phyloP scores from a whole-genome alignment of 2,797 vertebrate species.

The Tarsius wallacei region DNA sequence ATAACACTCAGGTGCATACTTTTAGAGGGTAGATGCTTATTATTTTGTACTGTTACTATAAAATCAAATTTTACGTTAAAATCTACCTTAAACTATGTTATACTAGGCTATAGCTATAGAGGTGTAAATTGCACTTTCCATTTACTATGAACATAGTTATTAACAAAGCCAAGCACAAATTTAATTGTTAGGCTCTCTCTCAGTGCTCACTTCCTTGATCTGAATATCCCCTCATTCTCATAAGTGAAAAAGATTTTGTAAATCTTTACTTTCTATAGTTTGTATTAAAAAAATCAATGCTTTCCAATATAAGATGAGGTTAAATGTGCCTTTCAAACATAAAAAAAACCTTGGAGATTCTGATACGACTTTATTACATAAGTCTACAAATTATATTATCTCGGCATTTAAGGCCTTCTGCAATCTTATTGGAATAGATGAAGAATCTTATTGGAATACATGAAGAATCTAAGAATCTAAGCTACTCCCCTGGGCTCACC shows the following conservation, averaged over 20 bases:
- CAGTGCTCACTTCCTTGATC: not conserved
- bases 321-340: not conserved
- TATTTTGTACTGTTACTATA: not conserved
- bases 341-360: not conserved
- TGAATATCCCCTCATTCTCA: not conserved
- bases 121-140: not conserved
- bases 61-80: constrained; percentile 29
- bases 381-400: not conserved
- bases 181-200: not conserved
- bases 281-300: not conserved
- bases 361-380: not conserved
- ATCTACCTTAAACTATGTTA: not conserved
- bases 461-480: no score
- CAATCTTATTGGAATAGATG: not conserved
- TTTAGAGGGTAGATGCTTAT: not conserved
- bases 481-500: not conserved
- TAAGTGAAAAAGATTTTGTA: not conserved
- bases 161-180: not conserved
- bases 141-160: constrained; percentile 20
- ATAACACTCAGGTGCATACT: not conserved
- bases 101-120: not conserved
- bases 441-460: not conserved
- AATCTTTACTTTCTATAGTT: not conserved
- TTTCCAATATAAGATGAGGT: not conserved
- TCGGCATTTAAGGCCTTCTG: not conserved